Evolutionary conservation across 2,113 vertebrate species (phyloP), one percentile per base, ranked within the genome.

Genomic region (Lonchura striata): DNA sequence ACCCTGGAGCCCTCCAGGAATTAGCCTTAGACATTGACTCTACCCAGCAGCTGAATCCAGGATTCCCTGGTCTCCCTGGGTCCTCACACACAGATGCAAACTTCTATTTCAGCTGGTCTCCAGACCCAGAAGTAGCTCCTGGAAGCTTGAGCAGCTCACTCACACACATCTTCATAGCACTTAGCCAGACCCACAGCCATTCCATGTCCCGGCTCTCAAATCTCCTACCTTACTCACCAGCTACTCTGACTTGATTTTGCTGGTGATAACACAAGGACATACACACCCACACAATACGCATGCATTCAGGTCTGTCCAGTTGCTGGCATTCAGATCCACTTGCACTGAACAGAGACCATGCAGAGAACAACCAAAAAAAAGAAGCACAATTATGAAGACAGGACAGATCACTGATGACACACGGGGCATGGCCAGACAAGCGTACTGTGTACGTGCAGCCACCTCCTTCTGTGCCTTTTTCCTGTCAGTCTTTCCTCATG

Each of bases 261-360:
- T 50, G 21, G 25, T 0, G 2, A 4, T 59, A 59, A 23, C 0
- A 1, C 15, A 28, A 1, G 5, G 24, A 31, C 5, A 13, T 15
- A 33, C 5, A 23, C 21, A n/a, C 9, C 27, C 27, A 63, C 28
- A 41, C n/a, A 25, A 6, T 2, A 56, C 4, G 5, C 21, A 35
- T 2, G 14, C 37, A 21, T 39, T 59, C 49, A 1, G 15, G 12
- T 63, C 24, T 61, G 61, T 65, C 59, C 71, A 49, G 53, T 13
- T 80, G 24, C 53, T 88, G 66, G 22, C 18, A 28, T 20, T 46
- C 27, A 49, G 16, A 61, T 41, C 22, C 20, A n/a, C 8, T 16
- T 8, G 20, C 44, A 71, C 35, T 19, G 17, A 89, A n/a, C 2
- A 50, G 16, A 60, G 5, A 33, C 57, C 19, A 41, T 35, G 82